Conservation (phyloP, 2,797 vertebrate genomes). For the Dipus sagitta region DNA sequence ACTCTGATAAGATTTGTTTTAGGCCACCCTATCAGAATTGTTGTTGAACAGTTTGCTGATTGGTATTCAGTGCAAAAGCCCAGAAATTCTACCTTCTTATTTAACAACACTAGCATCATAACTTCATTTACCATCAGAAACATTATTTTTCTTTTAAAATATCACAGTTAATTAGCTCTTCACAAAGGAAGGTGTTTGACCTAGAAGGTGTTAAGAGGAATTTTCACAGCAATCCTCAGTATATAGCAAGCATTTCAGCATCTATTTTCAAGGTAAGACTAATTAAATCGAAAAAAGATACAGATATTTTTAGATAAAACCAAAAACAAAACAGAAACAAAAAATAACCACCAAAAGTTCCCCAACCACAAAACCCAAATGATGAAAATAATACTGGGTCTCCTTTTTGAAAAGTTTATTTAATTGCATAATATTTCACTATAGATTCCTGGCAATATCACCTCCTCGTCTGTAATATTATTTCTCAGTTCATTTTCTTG, state of each 20-base stretch:
- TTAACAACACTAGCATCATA: not conserved
- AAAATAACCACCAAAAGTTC: not conserved
- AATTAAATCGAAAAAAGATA: not conserved
- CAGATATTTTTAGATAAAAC: not conserved
- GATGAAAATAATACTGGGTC: not conserved
- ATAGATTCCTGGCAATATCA: not conserved
- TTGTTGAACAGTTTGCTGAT: not conserved
- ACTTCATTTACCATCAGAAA: not conserved
- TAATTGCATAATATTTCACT: not conserved
- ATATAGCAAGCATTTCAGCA: not conserved
- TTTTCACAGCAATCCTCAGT: not conserved
- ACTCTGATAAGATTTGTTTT: not conserved
- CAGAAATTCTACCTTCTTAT: not conserved
- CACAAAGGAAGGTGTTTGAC: not conserved
- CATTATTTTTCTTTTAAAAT: not conserved
- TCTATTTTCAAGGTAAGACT: not conserved
- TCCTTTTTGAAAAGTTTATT: not conserved
- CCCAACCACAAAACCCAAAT: not conserved
- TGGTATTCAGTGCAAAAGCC: not conserved
- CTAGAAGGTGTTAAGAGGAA: not conserved
- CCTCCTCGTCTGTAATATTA: not conserved
- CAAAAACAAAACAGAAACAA: not conserved
- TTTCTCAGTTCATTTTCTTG: not conserved
- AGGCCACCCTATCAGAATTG: too few relatives aligned
- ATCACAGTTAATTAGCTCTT: not conserved